Percentiles rank a stretch among this genome's conserved stretches.
phyloP scores from a whole-genome alignment of 1,140 invertebrate genomes.

The Ceratitis capitata region DNA sequence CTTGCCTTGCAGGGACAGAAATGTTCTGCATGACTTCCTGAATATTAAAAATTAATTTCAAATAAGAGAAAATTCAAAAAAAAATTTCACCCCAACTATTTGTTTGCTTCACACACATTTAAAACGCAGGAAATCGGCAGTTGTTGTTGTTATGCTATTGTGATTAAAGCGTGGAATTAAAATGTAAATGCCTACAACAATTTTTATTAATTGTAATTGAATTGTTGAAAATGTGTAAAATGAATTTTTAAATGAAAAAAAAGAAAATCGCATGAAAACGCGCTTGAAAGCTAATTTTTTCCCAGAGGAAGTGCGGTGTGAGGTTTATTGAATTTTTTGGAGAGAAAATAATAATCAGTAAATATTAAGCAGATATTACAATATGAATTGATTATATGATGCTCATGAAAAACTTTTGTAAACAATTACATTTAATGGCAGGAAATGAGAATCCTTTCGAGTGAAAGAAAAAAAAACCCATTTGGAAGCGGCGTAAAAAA shows the following conservation, averaged over 20 bases:
- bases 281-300: too few relatives aligned
- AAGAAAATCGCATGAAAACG: not conserved
- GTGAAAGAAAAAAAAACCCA: too few relatives aligned
- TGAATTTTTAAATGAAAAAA: not conserved
- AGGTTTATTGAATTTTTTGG: too few relatives aligned
- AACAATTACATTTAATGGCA: too few relatives aligned
- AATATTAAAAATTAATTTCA: not conserved
- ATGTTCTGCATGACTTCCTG: not conserved
- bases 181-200: not conserved
- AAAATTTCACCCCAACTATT: not conserved
- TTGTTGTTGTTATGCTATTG: not conserved
- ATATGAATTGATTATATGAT: not conserved
- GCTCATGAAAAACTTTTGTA: not conserved
- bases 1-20: not conserved
- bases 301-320: too few relatives aligned
- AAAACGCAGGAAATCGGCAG: not conserved
- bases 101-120: not conserved
- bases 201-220: not conserved
- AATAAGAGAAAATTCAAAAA: not conserved
- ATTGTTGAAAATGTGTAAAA: not conserved
- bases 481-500: too few relatives aligned
- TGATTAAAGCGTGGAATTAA: not conserved
- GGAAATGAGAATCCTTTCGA: too few relatives aligned
- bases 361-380: not conserved
- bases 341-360: not conserved